Conservation (phyloP, 2,888 invertebrate species). For the Pseudococcus jackbeardsleyi region DNA sequence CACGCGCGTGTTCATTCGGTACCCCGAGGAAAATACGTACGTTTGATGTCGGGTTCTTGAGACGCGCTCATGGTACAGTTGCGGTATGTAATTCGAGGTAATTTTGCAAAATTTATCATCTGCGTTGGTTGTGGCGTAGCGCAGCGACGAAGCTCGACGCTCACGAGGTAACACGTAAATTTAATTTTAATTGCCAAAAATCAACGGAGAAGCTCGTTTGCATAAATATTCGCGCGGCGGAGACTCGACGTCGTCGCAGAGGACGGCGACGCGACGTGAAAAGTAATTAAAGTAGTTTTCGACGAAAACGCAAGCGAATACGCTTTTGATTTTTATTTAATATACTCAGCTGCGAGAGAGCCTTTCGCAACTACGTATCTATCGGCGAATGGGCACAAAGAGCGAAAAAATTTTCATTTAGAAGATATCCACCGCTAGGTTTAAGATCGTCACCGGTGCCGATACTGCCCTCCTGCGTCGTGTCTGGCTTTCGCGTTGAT, state of each 20-base stretch:
- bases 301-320: background rate
- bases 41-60: background rate
- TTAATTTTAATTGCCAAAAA: conserved; percentile 43
- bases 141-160: background rate
- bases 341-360: background rate
- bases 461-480: too few species aligned
- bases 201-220: conserved; percentile 38
- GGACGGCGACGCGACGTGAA: background rate
- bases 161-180: conserved; percentile 8
- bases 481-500: background rate
- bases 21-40: background rate
- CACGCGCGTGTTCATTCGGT: too few species aligned
- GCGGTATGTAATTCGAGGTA: conserved; percentile 3
- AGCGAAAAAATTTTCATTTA: background rate
- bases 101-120: conserved; percentile 21
- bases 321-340: conserved; percentile 29
- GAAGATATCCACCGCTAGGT: background rate
- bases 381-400: background rate
- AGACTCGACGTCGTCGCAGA: background rate
- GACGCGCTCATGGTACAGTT: background rate
- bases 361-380: background rate
- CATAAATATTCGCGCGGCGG: background rate
- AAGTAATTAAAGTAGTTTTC: conserved; percentile 31
- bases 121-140: background rate
- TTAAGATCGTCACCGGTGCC: too few species aligned